Evolutionary conservation across 2,113 vertebrate genomes (phyloP).

Genomic region (Otus sunia): DNA sequence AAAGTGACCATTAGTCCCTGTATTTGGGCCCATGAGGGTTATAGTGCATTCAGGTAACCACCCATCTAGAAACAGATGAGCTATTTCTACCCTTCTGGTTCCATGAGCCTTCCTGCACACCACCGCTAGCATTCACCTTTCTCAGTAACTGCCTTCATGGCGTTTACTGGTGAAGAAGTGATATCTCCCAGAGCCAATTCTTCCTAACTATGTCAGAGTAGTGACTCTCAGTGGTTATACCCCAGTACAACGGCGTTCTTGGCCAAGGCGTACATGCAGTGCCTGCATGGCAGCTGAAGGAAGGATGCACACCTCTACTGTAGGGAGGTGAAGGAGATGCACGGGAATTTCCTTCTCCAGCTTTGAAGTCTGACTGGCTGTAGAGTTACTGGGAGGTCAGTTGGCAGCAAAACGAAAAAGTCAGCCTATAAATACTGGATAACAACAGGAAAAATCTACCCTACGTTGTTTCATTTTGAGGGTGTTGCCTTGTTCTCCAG

Average conservation of each 20-base stretch:
- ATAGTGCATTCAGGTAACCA: background rate
- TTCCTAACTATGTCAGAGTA: background rate
- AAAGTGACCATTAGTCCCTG: background rate
- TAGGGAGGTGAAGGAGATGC: accelerated
- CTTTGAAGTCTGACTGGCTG: background rate
- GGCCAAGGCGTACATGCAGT: background rate
- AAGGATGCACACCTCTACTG: background rate
- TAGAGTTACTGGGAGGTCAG: background rate
- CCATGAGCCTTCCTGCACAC: background rate
- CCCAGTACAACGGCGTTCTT: accelerated
- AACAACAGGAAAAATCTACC: background rate
- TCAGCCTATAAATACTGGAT: background rate
- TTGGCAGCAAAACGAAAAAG: background rate
- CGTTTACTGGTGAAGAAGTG: background rate
- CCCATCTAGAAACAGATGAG: background rate
- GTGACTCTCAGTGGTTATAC: background rate
- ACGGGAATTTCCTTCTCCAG: background rate
- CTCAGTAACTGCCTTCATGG: background rate
- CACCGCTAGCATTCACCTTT: background rate
- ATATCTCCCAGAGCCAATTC: accelerated
- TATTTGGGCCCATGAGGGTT: background rate
- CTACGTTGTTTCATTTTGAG: background rate
- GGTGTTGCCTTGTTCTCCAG: background rate
- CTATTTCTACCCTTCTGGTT: background rate
- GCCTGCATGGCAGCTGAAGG: background rate